Evolutionary conservation across 2,113 vertebrate genomes (phyloP), one percentile per base, ranked within the genome.

Genomic region (Heloderma charlesbogerti): DNA sequence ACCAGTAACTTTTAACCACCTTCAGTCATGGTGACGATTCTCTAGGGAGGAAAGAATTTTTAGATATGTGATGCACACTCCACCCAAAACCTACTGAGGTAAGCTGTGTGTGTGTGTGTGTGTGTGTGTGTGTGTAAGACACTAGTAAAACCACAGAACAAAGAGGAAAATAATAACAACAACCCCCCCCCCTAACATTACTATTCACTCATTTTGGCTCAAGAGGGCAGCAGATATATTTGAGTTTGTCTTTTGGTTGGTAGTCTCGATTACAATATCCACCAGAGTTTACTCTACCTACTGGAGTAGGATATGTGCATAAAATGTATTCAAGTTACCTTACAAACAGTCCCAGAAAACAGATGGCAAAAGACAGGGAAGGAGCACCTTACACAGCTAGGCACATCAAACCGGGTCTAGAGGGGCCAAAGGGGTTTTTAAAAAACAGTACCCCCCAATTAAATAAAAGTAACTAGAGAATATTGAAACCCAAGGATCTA

Each of bases 301-400:
- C 51, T 89, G 0, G 67, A 91, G 92, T 31, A 96, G 94, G 95
- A 75, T 88, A 96, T 94, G 94, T 96, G 96, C 96, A 97, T 96
- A 96, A 95, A 86, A 94, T 0, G n/a, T 86, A 87, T 77, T 88
- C 87, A 87, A 94, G 88, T 88, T 93, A 91, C 92, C 93, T 40
- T 88, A 86, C 69, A 8, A 57, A 74, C 87, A 92, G 90, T 89
- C 87, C 84, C 86, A 72, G 82, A 78, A 90, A 15, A 29, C n/a
- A 71, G 78, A 51, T 88, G 80, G 54, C n/a, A 80, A 67, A 89
- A 90, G 75, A 57, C 48, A 43, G 37, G 37, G 37, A 48, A 93
- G 90, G 84, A 94, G 67, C 77, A 86, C 92, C 93, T 29, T 48
- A 84, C 25, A 10, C 13, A 91, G 91, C 92, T 77, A 87, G 95